These are phyloP conservation scores for Mungos mungo DNA, from an alignment of 2,113 vertebrate species.

Conservation along the genomic window DNA sequence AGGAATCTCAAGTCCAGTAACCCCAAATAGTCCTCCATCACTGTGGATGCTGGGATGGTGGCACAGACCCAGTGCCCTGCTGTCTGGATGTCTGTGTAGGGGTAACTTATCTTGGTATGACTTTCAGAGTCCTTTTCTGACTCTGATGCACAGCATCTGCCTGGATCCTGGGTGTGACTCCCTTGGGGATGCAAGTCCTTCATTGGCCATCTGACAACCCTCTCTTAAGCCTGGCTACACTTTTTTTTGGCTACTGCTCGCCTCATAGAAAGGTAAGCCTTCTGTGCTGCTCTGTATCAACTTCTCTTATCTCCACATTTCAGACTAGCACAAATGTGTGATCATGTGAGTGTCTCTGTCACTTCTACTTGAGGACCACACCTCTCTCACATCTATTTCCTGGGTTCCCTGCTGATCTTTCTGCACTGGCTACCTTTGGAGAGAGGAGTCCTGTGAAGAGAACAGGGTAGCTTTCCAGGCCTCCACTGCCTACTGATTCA, in stretches of 20 bases:
- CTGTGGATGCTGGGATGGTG: rapidly evolving
- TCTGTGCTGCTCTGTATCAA: neutral
- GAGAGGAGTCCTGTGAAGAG: neutral
- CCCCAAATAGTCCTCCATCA: neutral
- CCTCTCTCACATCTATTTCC: neutral
- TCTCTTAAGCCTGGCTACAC: neutral
- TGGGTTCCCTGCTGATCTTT: rapidly evolving
- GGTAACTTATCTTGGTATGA: no score
- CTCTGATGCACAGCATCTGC: no score
- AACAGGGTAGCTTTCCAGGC: neutral
- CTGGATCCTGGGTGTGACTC: neutral
- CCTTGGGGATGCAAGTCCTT: neutral
- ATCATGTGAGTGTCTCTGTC: neutral
- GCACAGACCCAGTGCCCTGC: neutral
- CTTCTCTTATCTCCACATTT: neutral
- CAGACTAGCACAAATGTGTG: neutral
- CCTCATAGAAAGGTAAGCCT: no score
- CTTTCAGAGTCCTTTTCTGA: neutral
- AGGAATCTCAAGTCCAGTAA: no score
- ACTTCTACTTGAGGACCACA: no score
- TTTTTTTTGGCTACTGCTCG: neutral
- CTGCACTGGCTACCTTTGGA: neutral
- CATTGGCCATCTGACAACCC: neutral
- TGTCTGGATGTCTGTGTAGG: no score
- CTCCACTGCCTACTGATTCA: neutral